Evolutionary conservation across 2,113 vertebrate species (phyloP).

Genomic region (Cheilinus undulatus): DNA sequence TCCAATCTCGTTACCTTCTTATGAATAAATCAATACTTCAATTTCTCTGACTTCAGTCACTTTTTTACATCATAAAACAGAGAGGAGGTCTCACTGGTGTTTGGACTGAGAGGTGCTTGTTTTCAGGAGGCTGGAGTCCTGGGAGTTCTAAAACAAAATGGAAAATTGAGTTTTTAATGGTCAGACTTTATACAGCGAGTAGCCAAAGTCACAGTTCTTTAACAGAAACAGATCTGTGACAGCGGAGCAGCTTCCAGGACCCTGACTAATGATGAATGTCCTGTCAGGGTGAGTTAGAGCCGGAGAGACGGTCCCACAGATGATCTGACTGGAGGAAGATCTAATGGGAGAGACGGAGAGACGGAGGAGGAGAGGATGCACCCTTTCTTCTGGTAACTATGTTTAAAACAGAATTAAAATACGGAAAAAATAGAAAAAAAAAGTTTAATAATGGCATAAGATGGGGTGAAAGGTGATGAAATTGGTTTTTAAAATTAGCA

Average conservation of each 20-base stretch:
- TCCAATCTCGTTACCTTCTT: neutral
- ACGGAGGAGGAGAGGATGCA: neutral
- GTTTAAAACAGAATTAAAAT: too few relatives aligned
- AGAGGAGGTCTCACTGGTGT: neutral
- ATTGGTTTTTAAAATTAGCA: too few relatives aligned
- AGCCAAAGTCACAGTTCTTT: constrained; percentile 12
- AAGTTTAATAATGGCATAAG: too few relatives aligned
- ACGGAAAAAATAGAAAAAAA: too few relatives aligned
- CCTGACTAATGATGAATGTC: constrained; percentile 84
- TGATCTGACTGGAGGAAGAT: constrained; percentile 70
- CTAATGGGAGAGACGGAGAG: constrained; percentile 44
- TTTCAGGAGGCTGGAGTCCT: neutral
- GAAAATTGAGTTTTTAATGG: constrained; percentile 20
- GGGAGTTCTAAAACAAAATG: neutral
- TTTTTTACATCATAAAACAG: constrained; percentile 1
- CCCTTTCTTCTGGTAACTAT: too few relatives aligned
- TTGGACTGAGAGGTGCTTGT: neutral
- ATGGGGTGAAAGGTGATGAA: too few relatives aligned
- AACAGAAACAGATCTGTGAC: constrained; percentile 42
- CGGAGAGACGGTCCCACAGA: constrained; percentile 62
- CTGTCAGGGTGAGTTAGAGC: constrained; percentile 81
- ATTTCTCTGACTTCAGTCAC: neutral
- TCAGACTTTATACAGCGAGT: constrained; percentile 9
- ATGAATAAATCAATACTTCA: constrained; percentile 7
- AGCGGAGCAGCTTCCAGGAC: constrained; percentile 56